These are phyloP conservation scores for Fringilla coelebs DNA, from an alignment of 2,797 vertebrate species.

Conservation along the genomic window DNA sequence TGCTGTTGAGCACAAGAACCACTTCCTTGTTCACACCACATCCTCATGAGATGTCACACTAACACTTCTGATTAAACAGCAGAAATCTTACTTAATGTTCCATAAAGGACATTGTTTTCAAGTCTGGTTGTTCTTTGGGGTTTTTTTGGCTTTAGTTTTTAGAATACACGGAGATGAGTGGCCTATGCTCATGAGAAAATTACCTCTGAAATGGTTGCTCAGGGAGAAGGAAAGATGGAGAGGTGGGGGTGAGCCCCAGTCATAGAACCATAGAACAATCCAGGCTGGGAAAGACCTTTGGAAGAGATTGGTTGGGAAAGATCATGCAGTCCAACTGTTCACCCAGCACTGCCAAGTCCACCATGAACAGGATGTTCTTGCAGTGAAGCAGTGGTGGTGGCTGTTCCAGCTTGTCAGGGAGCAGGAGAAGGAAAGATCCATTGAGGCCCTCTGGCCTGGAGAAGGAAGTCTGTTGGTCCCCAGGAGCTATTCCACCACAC, in stretches of 20 bases:
- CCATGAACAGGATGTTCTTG: background rate
- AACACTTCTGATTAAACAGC: background rate
- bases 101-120: background rate
- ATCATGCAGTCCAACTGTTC: background rate
- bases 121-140: background rate
- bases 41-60: background rate
- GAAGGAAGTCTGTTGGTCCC: background rate
- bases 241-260: background rate
- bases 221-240: background rate
- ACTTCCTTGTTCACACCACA: background rate
- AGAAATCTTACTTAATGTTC: background rate
- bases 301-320: background rate
- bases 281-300: background rate
- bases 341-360: background rate
- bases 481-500: background rate
- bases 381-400: background rate
- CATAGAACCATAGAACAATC: background rate
- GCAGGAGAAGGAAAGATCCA: background rate
- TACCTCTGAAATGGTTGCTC: background rate
- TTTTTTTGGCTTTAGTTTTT: background rate
- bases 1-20: background rate
- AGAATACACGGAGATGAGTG: background rate
- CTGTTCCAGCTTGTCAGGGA: background rate
- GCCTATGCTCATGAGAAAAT: background rate
- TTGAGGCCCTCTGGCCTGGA: background rate